phyloP scores from a whole-genome alignment of 2,113 vertebrate species.

The Thryonomys swinderianus region DNA sequence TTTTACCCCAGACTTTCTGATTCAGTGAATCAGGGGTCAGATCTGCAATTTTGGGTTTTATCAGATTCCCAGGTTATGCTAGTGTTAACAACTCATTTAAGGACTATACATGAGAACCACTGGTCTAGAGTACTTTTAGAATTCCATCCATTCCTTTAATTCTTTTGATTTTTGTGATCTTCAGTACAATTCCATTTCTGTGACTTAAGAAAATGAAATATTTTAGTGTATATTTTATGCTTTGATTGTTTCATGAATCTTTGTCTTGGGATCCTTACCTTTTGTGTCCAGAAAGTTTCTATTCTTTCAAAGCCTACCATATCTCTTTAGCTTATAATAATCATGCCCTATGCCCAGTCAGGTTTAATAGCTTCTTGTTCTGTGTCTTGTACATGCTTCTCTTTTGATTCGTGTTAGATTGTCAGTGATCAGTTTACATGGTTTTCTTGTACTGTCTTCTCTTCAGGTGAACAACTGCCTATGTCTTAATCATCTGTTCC shows the following conservation, averaged over 20 bases:
- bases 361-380: slow-evolving; percentile 46
- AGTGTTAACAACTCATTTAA: not conserved
- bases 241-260: slow-evolving; percentile 33
- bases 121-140: slow-evolving; percentile 17
- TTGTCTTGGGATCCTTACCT: not conserved
- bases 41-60: slow-evolving; percentile 43
- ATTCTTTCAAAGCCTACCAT: not conserved
- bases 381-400: not conserved
- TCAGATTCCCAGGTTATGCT: not conserved
- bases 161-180: slow-evolving; percentile 59
- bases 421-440: slow-evolving; percentile 9
- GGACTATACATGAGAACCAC: not conserved
- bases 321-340: slow-evolving; percentile 37
- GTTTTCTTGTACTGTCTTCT: not conserved
- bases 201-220: slow-evolving; percentile 42
- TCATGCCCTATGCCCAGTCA: not conserved
- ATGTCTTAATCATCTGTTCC: slow-evolving; percentile 27
- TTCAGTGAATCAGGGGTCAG: not conserved
- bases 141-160: slow-evolving; percentile 17
- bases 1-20: not conserved
- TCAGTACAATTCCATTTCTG: slow-evolving; percentile 32
- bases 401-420: slow-evolving; percentile 32
- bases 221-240: slow-evolving; percentile 18
- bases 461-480: not conserved
- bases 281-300: slow-evolving; percentile 46